Base-by-base conservation (phyloP, 2,797 vertebrate genomes). In the Labeo calbasu region DNA sequence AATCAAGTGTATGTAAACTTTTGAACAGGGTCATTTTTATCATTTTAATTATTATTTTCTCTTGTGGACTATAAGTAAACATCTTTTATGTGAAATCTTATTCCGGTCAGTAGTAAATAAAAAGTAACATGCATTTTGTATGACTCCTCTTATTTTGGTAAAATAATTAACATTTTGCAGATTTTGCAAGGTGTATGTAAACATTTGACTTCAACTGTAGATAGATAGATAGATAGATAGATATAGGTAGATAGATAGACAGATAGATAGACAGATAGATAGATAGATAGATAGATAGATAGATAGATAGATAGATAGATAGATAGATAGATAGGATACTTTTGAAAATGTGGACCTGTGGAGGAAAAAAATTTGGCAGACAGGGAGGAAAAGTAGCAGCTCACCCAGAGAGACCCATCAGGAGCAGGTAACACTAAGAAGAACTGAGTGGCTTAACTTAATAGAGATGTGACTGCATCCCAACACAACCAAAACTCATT, bases 321-420 rank as follows among this genome's bases (percentile, higher is more conserved):
- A 68, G 19, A 70, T 12, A 68, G 65, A 68, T 2, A 40, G 65
- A 66, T 36, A 66, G 25, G 1, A 6, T n/a, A 28, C 2, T 57
- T 21, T 21, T 57, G 28, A 53, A 32, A 50, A 57, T n/a, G n/a
- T 77, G 19, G 14, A 80, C 28, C 51, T 78, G 75, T 51, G 79
- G n/a, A 73, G 46, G 32, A 17, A 51, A 57, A 46, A 55, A 25
- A 59, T 57, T 50, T 53, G 84, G 40, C 32, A 55, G 55, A n/a
- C 78, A 66, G 40, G 63, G 71, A 79, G 71, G n/a, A 87, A 50
- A 79, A 86, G 81, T 83, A 59, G 12, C 57, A 59, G n/a, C n/a
- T 59, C 11, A 78, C 78, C 76, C 71, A 79, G 57, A 68, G 51
- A 78, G 59, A 65, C 21, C 21, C 36, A 69, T 50, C 3, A 28